Evolutionary conservation across 1,140 invertebrate genomes (phyloP).

Genomic region (Maniola jurtina): DNA sequence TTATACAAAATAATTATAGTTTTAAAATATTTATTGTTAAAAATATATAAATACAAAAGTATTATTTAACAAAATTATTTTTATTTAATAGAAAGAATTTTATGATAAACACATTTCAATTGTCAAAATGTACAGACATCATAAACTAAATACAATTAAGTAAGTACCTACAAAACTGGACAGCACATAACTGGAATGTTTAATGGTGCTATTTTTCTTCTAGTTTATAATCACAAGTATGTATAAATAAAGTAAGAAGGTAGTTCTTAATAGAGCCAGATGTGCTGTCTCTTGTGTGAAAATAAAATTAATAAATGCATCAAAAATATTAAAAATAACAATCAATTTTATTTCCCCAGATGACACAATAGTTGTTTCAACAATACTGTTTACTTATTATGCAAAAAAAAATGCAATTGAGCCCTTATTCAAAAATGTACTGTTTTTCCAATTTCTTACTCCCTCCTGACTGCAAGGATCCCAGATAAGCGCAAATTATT

Average conservation of each 20-base stretch:
- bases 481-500: conserved; percentile 1
- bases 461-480: neutral
- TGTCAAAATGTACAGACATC: conserved; percentile 68
- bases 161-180: conserved; percentile 70
- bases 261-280: conserved; percentile 36
- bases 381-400: conserved; percentile 8
- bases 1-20: conserved; percentile 6
- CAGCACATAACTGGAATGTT: conserved; percentile 73
- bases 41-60: conserved; percentile 62
- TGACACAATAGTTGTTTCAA: no score
- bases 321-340: conserved; percentile 14
- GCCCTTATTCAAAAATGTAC: conserved; percentile 5
- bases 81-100: conserved; percentile 44
- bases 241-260: conserved; percentile 16
- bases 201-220: conserved; percentile 36
- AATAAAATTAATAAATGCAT: conserved; percentile 64
- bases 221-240: conserved; percentile 26
- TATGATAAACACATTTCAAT: conserved; percentile 57
- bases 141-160: conserved; percentile 42
- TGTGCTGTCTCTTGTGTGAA: conserved; percentile 52
- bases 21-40: conserved; percentile 36
- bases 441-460: neutral
- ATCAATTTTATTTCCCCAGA: neutral
- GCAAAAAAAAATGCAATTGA: conserved; percentile 12
- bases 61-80: conserved; percentile 60